Conservation (phyloP, 2,113 vertebrate species). For the Tretioscincus oriximinensis region DNA sequence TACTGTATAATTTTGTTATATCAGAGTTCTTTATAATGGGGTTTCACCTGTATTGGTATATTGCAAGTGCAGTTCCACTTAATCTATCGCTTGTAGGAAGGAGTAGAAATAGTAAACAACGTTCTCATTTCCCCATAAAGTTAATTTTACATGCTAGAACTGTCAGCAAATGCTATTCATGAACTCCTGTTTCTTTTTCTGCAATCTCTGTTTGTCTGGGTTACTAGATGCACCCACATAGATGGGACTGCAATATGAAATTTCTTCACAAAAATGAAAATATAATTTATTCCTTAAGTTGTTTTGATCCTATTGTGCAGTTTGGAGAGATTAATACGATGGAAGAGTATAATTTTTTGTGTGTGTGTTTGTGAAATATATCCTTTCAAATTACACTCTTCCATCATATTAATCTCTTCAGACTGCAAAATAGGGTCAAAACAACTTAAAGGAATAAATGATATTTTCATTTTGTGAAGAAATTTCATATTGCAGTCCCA, state of each 20-base stretch:
- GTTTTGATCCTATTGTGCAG: too few species aligned
- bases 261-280: too few species aligned
- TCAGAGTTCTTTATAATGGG: background rate
- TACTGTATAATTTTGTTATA: background rate
- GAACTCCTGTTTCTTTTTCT: too few species aligned
- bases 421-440: constrained; percentile 23
- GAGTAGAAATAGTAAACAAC: background rate
- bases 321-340: too few species aligned
- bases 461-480: constrained; percentile 9
- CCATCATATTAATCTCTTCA: constrained; percentile 26
- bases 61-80: background rate
- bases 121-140: background rate
- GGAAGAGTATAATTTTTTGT: too few species aligned
- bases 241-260: too few species aligned
- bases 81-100: background rate
- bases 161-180: background rate
- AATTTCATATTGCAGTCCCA: background rate
- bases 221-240: too few species aligned
- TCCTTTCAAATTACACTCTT: too few species aligned
- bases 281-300: too few species aligned
- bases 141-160: constrained; percentile 10
- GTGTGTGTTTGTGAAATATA: too few species aligned
- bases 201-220: too few species aligned
- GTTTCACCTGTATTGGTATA: background rate
- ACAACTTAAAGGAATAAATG: constrained; percentile 21